A percentile compares a stretch with the other conserved stretches of the same genome.
phyloP scores from a whole-genome alignment of 2,888 invertebrate species.

The Ellobium chinense region DNA sequence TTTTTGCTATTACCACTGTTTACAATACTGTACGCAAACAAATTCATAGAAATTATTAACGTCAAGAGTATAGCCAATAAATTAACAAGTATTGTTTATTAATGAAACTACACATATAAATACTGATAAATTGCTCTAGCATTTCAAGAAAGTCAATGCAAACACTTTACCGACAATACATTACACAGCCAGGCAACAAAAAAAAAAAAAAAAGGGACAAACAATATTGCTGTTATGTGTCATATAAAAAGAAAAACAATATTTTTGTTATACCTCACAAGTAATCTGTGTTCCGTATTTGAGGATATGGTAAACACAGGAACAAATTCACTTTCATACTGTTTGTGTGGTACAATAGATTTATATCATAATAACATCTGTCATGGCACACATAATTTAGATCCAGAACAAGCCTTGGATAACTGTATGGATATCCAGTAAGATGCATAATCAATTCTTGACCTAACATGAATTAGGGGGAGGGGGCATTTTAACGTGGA shows the following conservation, averaged over 20 bases:
- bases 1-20: no score
- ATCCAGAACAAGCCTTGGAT: conserved; percentile 1
- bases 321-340: conserved; percentile 3
- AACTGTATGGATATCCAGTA: background rate
- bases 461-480: background rate
- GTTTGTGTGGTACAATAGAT: background rate
- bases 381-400: background rate
- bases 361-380: background rate
- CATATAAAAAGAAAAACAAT: background rate
- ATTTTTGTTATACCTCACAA: background rate
- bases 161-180: conserved; percentile 31
- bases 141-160: conserved; percentile 35
- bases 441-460: conserved; percentile 11
- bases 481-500: background rate
- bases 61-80: no score
- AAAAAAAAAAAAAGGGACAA: conserved; percentile 14
- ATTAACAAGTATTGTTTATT: conserved; percentile 49
- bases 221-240: conserved; percentile 41
- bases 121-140: conserved; percentile 51
- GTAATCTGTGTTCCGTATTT: background rate
- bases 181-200: conserved; percentile 35
- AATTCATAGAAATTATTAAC: no score
- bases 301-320: background rate
- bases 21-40: no score
- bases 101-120: conserved; percentile 50